Percentiles rank a stretch among this genome's conserved stretches.
Evolutionary conservation across 2,113 vertebrate genomes (phyloP).

Genomic region (Oryzias javanicus): DNA sequence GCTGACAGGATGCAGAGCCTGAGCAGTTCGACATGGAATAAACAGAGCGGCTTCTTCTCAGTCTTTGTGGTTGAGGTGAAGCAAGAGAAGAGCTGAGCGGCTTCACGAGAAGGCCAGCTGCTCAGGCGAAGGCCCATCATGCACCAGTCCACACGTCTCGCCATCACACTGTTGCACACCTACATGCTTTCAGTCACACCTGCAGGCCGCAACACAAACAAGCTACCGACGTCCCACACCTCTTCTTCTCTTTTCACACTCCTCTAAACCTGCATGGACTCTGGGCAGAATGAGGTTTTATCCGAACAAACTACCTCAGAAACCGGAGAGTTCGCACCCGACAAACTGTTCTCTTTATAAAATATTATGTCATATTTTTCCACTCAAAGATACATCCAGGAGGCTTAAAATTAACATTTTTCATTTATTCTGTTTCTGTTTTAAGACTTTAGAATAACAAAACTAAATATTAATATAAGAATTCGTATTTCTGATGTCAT

Average conservation of each 20-base stretch:
- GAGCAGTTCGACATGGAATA: slow-evolving; percentile 38
- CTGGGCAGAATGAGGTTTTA: neutral
- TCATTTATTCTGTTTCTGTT: no score
- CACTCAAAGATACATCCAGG: no score
- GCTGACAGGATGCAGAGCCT: slow-evolving; percentile 43
- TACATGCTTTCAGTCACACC: neutral
- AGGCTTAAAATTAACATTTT: no score
- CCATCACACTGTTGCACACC: slow-evolving; percentile 9
- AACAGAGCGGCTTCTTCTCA: slow-evolving; percentile 13
- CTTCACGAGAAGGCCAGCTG: slow-evolving; percentile 32
- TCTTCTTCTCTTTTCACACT: neutral
- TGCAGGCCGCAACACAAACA: slow-evolving; percentile 20
- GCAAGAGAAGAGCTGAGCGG: slow-evolving; percentile 29
- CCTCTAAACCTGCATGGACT: neutral
- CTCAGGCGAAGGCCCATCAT: slow-evolving; percentile 12
- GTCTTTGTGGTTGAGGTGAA: slow-evolving; percentile 42
- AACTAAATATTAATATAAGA: no score
- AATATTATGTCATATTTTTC: no score
- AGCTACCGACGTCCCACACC: slow-evolving; percentile 36
- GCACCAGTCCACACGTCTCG: slow-evolving; percentile 5
- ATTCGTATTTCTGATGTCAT: no score
- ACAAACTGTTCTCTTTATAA: no score
- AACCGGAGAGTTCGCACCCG: neutral
- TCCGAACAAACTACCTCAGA: neutral
- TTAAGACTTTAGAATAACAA: no score